Conservation (phyloP, 2,797 vertebrate genomes). For the Huso huso region DNA sequence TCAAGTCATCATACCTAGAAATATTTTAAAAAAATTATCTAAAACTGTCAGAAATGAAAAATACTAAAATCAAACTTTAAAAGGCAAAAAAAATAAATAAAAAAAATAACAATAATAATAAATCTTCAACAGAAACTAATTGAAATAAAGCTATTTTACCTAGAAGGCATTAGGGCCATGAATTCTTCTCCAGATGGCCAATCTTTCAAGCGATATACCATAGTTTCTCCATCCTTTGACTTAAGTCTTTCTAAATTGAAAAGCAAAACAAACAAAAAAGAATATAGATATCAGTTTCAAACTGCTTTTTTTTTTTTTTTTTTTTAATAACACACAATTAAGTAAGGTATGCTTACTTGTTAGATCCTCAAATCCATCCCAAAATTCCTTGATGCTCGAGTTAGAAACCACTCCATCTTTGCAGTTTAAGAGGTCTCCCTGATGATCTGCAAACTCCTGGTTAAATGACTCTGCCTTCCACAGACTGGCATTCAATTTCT, state of each 20-base stretch:
- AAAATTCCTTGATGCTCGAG: conserved; percentile 93
- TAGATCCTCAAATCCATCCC: conserved; percentile 97
- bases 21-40: no score
- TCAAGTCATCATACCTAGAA: conserved; percentile 87
- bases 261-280: conserved; percentile 25
- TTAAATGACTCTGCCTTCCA: conserved; percentile 93
- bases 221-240: conserved; percentile 79
- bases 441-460: conserved; percentile 92
- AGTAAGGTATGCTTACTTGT: conserved; percentile 67
- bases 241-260: conserved; percentile 79
- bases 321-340: not conserved
- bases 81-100: not conserved
- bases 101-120: not conserved
- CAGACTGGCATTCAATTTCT: conserved; percentile 77
- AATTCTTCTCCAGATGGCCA: conserved; percentile 97
- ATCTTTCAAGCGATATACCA: conserved; percentile 89
- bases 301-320: no score
- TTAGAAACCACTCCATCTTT: conserved; percentile 89
- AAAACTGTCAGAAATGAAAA: not conserved
- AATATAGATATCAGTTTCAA: no score
- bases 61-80: not conserved
- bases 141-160: conserved; percentile 47
- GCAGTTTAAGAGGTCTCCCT: conserved; percentile 93
- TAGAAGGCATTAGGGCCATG: conserved; percentile 90
- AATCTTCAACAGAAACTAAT: conserved; percentile 6